phyloP scores from a whole-genome alignment of 2,888 invertebrate species.

The Syrista parreyssii region DNA sequence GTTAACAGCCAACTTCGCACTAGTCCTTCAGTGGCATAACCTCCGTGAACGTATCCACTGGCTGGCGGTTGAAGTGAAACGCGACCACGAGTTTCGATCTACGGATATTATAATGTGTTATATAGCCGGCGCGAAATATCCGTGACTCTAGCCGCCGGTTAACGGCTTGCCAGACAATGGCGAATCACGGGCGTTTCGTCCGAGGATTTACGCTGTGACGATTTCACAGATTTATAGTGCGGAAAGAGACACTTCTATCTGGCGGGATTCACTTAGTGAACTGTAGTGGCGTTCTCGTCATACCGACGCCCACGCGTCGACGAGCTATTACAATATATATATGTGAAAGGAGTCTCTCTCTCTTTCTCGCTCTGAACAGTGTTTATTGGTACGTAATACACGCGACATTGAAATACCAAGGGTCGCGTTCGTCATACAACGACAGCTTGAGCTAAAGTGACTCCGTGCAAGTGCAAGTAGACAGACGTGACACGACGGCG shows the following conservation, averaged over 20 bases:
- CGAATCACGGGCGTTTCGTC: not conserved
- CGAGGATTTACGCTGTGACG: conserved; percentile 6
- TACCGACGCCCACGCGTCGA: not conserved
- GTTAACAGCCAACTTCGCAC: not conserved
- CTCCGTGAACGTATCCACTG: not conserved
- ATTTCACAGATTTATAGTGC: not conserved
- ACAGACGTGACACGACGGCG: not conserved
- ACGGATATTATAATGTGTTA: not conserved
- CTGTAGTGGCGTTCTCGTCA: not conserved
- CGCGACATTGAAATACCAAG: not conserved
- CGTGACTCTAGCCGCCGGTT: not conserved
- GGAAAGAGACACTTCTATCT: not conserved
- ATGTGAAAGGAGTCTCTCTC: not conserved
- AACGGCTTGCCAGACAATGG: not conserved
- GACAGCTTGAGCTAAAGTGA: not conserved
- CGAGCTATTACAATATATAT: not conserved
- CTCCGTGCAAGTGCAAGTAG: not conserved
- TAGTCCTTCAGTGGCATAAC: not conserved
- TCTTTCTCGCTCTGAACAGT: not conserved
- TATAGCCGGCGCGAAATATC: not conserved
- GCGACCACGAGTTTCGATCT: not conserved
- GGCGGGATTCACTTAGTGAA: not conserved
- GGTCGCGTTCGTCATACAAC: not conserved
- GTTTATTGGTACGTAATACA: not conserved
- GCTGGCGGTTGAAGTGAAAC: not conserved